These are phyloP conservation scores for Megastigmus dorsalis DNA, from an alignment of 2,888 invertebrate species.

Conservation along the genomic window DNA sequence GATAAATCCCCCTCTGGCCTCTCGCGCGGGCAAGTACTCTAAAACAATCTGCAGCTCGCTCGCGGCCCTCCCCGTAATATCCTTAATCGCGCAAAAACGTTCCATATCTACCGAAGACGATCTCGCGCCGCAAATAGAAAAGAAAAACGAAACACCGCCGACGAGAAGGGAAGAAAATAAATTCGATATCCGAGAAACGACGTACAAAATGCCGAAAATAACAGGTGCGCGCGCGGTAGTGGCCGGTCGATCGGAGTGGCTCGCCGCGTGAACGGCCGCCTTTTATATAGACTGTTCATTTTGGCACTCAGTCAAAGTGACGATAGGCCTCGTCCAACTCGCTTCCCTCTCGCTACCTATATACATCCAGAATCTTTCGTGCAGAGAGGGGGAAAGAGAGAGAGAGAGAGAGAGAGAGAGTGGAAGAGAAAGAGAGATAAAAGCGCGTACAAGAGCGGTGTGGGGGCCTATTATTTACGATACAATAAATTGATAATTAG, in stretches of 20 bases:
- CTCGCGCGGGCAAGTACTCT: not conserved
- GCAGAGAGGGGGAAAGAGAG: too few relatives aligned
- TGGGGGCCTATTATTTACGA: conserved; percentile 38
- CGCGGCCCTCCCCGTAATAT: not conserved
- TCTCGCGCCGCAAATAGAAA: too few relatives aligned
- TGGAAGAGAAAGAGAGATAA: not conserved
- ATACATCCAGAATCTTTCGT: too few relatives aligned
- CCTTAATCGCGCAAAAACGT: not conserved
- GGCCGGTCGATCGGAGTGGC: too few relatives aligned
- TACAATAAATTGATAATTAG: conserved; percentile 67
- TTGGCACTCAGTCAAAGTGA: too few relatives aligned
- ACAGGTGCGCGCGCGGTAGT: conserved; percentile 33
- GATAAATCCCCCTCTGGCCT: not conserved
- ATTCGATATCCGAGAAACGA: conserved; percentile 26
- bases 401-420: not conserved
- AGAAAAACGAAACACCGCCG: too few relatives aligned
- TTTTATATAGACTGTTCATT: too few relatives aligned
- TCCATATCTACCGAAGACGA: too few relatives aligned
- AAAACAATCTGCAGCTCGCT: conserved; percentile 16
- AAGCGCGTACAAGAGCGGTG: not conserved
- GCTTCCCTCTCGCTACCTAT: too few relatives aligned
- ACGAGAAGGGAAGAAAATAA: too few relatives aligned
- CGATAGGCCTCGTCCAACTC: too few relatives aligned
- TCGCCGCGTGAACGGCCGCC: too few relatives aligned
- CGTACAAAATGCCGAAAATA: conserved; percentile 24